phyloP scores from a whole-genome alignment of 1,140 invertebrate species.

The Calycopis cecrops region DNA sequence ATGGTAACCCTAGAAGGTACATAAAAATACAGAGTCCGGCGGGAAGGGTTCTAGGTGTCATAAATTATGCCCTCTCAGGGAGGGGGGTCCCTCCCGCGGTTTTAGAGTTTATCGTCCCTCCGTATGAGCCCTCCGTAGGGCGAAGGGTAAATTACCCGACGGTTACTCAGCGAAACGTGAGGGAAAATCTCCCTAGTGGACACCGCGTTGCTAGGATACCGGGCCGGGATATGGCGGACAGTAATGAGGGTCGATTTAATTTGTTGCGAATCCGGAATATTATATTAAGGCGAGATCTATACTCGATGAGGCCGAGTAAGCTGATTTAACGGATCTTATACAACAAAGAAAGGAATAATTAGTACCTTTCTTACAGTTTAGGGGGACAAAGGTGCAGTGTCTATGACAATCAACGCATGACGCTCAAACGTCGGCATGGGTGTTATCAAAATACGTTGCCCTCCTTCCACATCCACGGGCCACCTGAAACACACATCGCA shows the following conservation, averaged over 20 bases:
- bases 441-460: too few species aligned
- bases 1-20: not conserved
- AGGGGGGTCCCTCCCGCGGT: slow-evolving; percentile 18
- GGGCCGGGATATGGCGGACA: slow-evolving; percentile 15
- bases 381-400: too few species aligned
- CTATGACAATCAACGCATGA: too few species aligned
- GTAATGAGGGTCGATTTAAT: not conserved
- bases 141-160: slow-evolving; percentile 23
- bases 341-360: too few species aligned
- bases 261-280: too few species aligned
- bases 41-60: slow-evolving; percentile 26
- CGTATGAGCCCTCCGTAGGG: slow-evolving; percentile 20
- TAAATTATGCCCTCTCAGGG: slow-evolving; percentile 25
- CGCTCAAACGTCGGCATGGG: too few species aligned
- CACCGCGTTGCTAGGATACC: slow-evolving; percentile 22
- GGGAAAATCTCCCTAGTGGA: slow-evolving; percentile 21
- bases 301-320: too few species aligned
- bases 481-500: too few species aligned
- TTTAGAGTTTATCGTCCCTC: slow-evolving; percentile 25
- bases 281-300: too few species aligned
- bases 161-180: slow-evolving; percentile 17
- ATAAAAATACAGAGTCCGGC: slow-evolving; percentile 13
- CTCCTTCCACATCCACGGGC: too few species aligned
- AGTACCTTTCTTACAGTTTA: too few species aligned
- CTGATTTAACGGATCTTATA: too few species aligned